Conservation (phyloP, 2,888 invertebrate genomes). For the Folsomia candida region DNA sequence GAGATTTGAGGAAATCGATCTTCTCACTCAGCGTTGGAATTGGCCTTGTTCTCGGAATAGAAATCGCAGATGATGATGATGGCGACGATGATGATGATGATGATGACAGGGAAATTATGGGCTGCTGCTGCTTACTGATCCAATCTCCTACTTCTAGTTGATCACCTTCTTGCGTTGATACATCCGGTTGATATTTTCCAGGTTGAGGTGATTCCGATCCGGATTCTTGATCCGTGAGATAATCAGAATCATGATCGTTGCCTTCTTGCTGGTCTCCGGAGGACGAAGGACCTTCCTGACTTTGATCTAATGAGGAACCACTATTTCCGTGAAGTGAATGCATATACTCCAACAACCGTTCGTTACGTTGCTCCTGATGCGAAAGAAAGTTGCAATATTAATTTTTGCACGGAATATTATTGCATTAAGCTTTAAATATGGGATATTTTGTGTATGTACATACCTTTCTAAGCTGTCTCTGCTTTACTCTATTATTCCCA, state of each 20-base stretch:
- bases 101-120: not conserved
- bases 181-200: not conserved
- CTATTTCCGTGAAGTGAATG: not conserved
- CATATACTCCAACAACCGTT: not conserved
- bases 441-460: too few relatives aligned
- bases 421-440: too few relatives aligned
- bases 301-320: too few relatives aligned
- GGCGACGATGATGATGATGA: conserved; percentile 15
- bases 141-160: not conserved
- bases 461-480: not conserved
- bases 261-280: not conserved
- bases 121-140: too few relatives aligned
- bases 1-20: conserved; percentile 69
- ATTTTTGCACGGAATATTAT: too few relatives aligned
- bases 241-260: conserved; percentile 6
- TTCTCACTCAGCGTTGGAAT: conserved; percentile 68
- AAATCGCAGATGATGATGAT: conserved; percentile 8
- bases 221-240: not conserved
- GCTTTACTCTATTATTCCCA: not conserved
- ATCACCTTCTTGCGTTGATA: not conserved
- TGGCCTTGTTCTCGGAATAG: not conserved
- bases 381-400: too few relatives aligned
- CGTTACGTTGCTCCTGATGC: not conserved
- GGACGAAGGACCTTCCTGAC: not conserved
- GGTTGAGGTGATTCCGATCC: not conserved